phyloP scores from a whole-genome alignment of 2,888 invertebrate species.

The Unio pictorum region DNA sequence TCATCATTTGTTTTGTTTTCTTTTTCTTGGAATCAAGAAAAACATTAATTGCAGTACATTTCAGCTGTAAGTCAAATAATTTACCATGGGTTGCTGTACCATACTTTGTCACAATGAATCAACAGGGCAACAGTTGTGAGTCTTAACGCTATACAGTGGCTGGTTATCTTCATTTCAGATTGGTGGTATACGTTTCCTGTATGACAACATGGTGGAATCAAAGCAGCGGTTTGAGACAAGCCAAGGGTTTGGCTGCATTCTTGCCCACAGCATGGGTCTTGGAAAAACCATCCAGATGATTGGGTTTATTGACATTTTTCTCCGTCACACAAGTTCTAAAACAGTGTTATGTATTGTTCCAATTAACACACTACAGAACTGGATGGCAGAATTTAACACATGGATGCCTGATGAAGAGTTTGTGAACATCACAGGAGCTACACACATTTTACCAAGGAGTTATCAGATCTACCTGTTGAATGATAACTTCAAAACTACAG shows the following conservation, averaged over 20 bases:
- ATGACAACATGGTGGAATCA: slow-evolving; percentile 97
- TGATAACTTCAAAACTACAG: slow-evolving; percentile 93
- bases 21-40: too few species aligned
- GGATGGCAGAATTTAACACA: slow-evolving; percentile 97
- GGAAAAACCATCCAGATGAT: slow-evolving; percentile 97
- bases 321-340: slow-evolving; percentile 89
- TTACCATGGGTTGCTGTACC: too few species aligned
- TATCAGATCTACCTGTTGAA: slow-evolving; percentile 93
- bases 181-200: slow-evolving; percentile 94
- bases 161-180: slow-evolving; percentile 75
- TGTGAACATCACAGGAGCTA: slow-evolving; percentile 70
- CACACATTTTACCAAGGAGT: slow-evolving; percentile 83
- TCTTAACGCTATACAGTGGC: too few species aligned
- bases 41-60: too few species aligned
- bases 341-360: slow-evolving; percentile 97
- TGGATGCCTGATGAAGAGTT: slow-evolving; percentile 83
- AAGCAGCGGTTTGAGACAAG: slow-evolving; percentile 88
- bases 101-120: too few species aligned
- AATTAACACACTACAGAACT: slow-evolving; percentile 98
- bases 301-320: slow-evolving; percentile 95
- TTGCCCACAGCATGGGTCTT: slow-evolving; percentile 99
- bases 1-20: too few species aligned
- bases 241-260: slow-evolving; percentile 94
- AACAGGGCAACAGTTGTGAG: neutral
- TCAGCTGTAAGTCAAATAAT: too few species aligned